phyloP scores from a whole-genome alignment of 2,888 invertebrate species.

The Thymelicus sylvestris region DNA sequence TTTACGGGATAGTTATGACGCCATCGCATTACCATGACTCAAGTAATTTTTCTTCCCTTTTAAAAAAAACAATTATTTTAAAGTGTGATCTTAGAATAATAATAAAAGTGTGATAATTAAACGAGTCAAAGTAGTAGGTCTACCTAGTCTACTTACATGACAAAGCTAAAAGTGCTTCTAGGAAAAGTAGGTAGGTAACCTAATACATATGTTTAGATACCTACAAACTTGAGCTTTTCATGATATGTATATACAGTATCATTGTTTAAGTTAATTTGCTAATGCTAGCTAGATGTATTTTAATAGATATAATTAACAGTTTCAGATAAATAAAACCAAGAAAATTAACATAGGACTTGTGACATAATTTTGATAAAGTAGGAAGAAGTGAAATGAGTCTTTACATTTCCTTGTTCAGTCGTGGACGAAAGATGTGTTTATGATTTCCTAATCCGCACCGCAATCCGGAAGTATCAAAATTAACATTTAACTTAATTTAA shows the following conservation, averaged over 20 bases:
- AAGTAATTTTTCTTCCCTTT: not conserved
- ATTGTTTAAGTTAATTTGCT: no score
- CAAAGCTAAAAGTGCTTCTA: not conserved
- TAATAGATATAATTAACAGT: no score
- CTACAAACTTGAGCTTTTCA: no score
- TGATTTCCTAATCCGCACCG: no score
- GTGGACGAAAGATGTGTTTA: not conserved
- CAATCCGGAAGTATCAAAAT: not conserved
- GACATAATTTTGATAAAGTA: constrained; percentile 11
- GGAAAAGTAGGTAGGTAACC: not conserved
- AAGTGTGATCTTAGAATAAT: no score
- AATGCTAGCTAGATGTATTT: no score
- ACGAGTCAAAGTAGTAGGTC: not conserved
- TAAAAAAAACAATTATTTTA: not conserved
- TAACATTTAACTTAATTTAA: no score
- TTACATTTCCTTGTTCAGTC: constrained; percentile 12
- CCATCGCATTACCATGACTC: no score
- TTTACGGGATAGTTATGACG: no score
- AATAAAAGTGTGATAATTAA: not conserved
- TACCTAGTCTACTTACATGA: not conserved
- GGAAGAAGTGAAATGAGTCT: constrained; percentile 15
- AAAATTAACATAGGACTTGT: not conserved
- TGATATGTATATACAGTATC: no score
- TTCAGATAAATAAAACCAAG: not conserved
- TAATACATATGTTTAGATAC: no score